Base-by-base conservation (phyloP, 2,888 invertebrate species). In the Dryadula phaetusa region DNA sequence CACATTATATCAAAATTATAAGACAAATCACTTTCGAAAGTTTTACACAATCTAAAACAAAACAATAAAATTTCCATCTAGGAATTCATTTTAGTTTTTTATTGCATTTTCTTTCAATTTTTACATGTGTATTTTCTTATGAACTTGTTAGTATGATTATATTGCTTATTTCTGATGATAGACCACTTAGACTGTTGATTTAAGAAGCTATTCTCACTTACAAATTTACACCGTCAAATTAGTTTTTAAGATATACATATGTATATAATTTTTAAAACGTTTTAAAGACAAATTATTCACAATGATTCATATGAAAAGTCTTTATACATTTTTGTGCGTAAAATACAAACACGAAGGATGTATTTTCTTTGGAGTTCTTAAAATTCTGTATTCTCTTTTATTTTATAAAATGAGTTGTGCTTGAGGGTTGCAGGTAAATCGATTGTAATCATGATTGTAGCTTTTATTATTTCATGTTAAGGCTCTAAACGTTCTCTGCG, bases 401-500 rank as follows among this genome's bases (percentile, higher is more conserved):
- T 79, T 82, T 83, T 79, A 52, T 64, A 44, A 72, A 79, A 85
- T 87, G 84, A 79, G 78, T 78, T 83, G 86, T 79, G 88, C 89
- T 88, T 74, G 82, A 83, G 88, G 90, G 88, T 86, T 82, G 83
- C 79, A 79, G 81, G 82, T 78, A 82, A 79, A 79, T 84, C 85
- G 86, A 87, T 88, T 82, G 79, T 78, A 79, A 82, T 87, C 87
- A 88, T 86, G 83, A 86, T 85, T 83, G 85, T 79, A 84, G 87
- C 12, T 87, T 90, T 89, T 86, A 85, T 85, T 84, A 87, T 85
- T 81, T 84, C 86, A 89, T 86, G 88, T 83, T 85, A 87, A 88
- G 84, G 78, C 77, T 81, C 80, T 85, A 87, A 88, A 86, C 85
- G 82, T 78, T 83, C 80, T 84, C 83, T 80, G 53, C 44, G 34